Base-by-base conservation (phyloP, 2,113 vertebrate genomes). In the Tylochromis polylepis region DNA sequence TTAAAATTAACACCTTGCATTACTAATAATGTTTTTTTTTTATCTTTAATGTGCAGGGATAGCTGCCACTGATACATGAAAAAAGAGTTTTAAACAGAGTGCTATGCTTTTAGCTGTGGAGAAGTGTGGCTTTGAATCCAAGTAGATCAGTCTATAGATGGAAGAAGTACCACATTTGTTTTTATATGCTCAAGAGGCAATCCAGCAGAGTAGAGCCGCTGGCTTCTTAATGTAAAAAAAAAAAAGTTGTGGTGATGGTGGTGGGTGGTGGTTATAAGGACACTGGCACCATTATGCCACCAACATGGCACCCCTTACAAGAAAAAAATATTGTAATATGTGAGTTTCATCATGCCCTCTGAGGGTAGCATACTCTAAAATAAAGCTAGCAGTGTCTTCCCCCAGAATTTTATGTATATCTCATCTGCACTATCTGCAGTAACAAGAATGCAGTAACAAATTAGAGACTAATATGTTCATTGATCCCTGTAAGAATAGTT, bases 21-120 rank as follows among this genome's bases (percentile, higher is more conserved):
- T 83, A 79, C 58, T 86, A 87, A 91, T 89, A 82, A 92, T 85
- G 49, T n/a, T n/a, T n/a, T n/a, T n/a, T 87, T 85, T 85, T 58
- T 27, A 27, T 55, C 87, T 84, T 22, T 81, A 58, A 49, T 75
- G 43, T 81, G 5, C 10, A 79, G 53, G 46, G 41, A 78, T 59
- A 62, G 49, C 89, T 88, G 79, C 91, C 81, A 89, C 55, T 34
- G 41, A 41, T 55, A 87, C 62, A 36, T 62, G 36, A 3, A 38
- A 62, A 56, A 22, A 20, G 6, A 49, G 31, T 78, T 92, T 88
- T 16, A 88, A 90, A 88, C 29, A 83, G 22, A 60, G 51, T 82
- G 11, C 6, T 79, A 1, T 43, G 14, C 72, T 87, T 59, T 53
- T 29, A 36, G 51, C 57, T 82, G 29, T 59, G 36, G 58, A 84